phyloP scores from a whole-genome alignment of 2,113 vertebrate species.

The Semicossyphus pulcher region DNA sequence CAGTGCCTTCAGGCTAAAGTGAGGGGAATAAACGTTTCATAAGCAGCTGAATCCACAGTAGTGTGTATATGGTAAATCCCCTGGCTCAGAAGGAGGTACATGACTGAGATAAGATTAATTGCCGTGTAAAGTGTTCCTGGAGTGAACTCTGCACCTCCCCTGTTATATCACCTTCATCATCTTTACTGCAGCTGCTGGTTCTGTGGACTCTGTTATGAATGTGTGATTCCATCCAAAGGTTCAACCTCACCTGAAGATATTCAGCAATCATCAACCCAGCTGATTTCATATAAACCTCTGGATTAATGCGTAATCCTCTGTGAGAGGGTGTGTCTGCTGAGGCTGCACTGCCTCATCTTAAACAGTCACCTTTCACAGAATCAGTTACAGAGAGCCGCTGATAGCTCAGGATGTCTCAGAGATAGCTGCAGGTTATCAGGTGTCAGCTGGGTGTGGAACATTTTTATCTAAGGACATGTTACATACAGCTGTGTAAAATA shows the following conservation, averaged over 20 bases:
- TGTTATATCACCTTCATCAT: slow-evolving; percentile 20
- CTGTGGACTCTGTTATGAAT: slow-evolving; percentile 33
- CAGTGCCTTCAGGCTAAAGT: too few relatives aligned
- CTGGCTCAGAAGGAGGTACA: too few relatives aligned
- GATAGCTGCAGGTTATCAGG: slow-evolving; percentile 31
- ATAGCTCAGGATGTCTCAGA: neutral
- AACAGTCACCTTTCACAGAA: slow-evolving; percentile 3
- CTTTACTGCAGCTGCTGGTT: neutral
- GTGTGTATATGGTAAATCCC: neutral
- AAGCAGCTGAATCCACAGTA: neutral
- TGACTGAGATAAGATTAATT: neutral
- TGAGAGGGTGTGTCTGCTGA: slow-evolving; percentile 31
- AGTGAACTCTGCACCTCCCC: slow-evolving; percentile 31
- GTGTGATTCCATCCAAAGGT: slow-evolving; percentile 40
- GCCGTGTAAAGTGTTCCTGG: neutral
- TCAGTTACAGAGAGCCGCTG: slow-evolving; percentile 48
- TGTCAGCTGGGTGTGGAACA: neutral
- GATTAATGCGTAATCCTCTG: slow-evolving; percentile 1
- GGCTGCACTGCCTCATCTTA: slow-evolving; percentile 15
- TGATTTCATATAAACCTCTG: slow-evolving; percentile 7
- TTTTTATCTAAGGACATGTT: neutral
- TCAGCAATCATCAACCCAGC: slow-evolving; percentile 58
- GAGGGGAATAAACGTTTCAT: too few relatives aligned
- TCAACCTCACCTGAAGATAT: neutral
- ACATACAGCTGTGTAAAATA: neutral